Base-by-base conservation (phyloP, 2,888 invertebrate genomes). In the Gryllus longicercus region DNA sequence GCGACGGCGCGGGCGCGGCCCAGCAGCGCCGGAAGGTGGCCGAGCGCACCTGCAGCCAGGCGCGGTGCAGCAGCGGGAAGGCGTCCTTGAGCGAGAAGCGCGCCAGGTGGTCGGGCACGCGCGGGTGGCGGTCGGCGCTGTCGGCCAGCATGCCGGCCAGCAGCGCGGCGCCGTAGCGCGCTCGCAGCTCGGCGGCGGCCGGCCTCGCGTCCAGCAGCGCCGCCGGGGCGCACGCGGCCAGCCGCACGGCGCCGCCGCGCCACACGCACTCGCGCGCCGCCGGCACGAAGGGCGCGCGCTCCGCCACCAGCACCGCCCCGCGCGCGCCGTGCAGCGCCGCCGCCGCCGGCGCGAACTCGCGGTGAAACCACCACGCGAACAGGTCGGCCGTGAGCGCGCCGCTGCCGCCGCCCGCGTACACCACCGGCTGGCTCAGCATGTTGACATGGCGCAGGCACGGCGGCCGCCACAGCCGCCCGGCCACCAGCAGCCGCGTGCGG, bases 351-450 rank as follows among this genome's bases (percentile, higher is more conserved):
- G 86, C 87, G 82, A 89, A 88, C 83, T 89, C 88, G n/a, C 86
- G 85, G 79, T 87, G 87, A 79, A 89, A 88, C 89, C 89, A 89
- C 88, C 88, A 88, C 11, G 87, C 85, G 81, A 89, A 88, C 12
- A 89, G 85, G 79, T 88, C 88, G 2, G 87, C 85, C 0, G 88
- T 88, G 2, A 88, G 83, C 2, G 85, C 85, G 11, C 88, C 88
- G 49, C 86, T 86, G 21, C 88, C 88, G 10, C 88, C 89, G 0
- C 88, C 88, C 0, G 88, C 89, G 82, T 88, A 89, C 16, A 88
- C 87, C 5, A 89, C 88, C 11, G 89, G 88, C 82, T 89, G 89
- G 78, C 87, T 88, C 18, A 88, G 82, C 88, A 88, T 88, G 84
- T 89, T 88, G 77, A 89, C 88, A 75, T 86, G 85, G 77, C 85